Evolutionary conservation across 2,888 invertebrate genomes (phyloP).

Genomic region (Thera britannica): DNA sequence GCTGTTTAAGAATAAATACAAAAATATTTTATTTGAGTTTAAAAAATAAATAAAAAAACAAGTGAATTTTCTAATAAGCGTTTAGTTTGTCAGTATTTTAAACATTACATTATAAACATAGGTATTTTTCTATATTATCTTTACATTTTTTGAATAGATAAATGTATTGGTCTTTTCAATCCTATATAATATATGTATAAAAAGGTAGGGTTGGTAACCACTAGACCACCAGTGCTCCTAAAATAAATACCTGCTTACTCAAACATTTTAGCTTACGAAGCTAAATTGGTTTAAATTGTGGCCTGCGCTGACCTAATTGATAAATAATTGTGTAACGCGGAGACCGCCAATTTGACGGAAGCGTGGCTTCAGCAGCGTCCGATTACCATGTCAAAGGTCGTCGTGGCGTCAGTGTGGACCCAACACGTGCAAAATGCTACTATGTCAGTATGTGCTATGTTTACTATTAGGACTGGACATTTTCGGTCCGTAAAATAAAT

Average conservation of each 20-base stretch:
- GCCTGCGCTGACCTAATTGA: conserved; percentile 35
- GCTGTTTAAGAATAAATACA: no score
- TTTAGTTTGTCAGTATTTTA: no score
- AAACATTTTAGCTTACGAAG: not conserved
- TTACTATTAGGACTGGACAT: not conserved
- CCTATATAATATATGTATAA: no score
- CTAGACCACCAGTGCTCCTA: no score
- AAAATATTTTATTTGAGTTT: no score
- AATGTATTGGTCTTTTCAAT: no score
- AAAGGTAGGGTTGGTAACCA: no score
- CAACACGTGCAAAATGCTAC: not conserved
- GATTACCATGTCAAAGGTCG: conserved; percentile 53
- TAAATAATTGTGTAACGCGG: conserved; percentile 45
- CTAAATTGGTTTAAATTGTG: conserved; percentile 16
- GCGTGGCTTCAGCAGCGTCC: conserved; percentile 24
- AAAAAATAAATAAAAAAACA: no score
- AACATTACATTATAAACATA: no score
- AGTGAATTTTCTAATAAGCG: no score
- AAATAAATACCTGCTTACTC: not conserved
- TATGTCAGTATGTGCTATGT: not conserved
- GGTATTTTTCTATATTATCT: no score
- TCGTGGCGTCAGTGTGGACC: not conserved
- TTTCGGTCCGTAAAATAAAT: not conserved
- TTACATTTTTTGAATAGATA: no score
- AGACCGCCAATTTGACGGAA: conserved; percentile 44